Evolutionary conservation across 2,113 vertebrate species (phyloP).

Genomic region (Stegastes partitus): DNA sequence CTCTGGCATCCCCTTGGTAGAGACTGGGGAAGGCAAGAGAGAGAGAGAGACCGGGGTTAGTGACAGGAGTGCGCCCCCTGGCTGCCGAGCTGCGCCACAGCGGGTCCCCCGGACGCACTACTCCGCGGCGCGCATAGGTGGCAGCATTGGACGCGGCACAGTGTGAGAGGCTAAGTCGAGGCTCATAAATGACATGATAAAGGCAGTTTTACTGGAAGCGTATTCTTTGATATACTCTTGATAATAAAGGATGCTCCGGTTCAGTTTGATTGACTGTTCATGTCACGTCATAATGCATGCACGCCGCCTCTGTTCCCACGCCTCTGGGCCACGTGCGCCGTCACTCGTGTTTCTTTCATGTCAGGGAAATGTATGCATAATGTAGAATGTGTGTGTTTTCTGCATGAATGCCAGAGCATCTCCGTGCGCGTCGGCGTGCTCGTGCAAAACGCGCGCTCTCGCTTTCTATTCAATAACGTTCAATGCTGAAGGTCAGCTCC

Average conservation of each 20-base stretch:
- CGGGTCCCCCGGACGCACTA: conserved; percentile 4
- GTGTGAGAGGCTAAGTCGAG: not conserved
- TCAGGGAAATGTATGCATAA: not conserved
- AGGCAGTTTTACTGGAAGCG: conserved; percentile 21
- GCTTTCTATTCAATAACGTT: conserved; percentile 33
- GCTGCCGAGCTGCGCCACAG: not conserved
- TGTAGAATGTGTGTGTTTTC: not conserved
- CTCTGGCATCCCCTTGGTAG: conserved; percentile 79
- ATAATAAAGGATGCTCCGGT: conserved; percentile 1
- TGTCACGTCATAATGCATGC: conserved; percentile 22
- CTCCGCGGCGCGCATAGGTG: conserved; percentile 76
- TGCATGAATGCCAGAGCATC: too few relatives aligned
- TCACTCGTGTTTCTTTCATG: not conserved
- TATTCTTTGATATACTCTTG: conserved; percentile 23
- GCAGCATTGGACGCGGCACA: conserved; percentile 70
- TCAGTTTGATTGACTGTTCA: conserved; percentile 36
- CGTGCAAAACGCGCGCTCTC: not conserved
- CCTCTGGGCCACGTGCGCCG: not conserved
- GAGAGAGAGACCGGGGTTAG: conserved; percentile 75
- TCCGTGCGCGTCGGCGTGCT: not conserved
- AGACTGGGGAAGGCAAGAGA: conserved; percentile 58
- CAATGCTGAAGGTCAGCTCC: conserved; percentile 55
- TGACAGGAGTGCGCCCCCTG: conserved; percentile 72
- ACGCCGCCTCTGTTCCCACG: conserved; percentile 18
- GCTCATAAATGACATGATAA: conserved; percentile 18